These are phyloP conservation scores for Drosophila baimaii DNA, from an alignment of 1,140 invertebrate species.

Conservation along the genomic window DNA sequence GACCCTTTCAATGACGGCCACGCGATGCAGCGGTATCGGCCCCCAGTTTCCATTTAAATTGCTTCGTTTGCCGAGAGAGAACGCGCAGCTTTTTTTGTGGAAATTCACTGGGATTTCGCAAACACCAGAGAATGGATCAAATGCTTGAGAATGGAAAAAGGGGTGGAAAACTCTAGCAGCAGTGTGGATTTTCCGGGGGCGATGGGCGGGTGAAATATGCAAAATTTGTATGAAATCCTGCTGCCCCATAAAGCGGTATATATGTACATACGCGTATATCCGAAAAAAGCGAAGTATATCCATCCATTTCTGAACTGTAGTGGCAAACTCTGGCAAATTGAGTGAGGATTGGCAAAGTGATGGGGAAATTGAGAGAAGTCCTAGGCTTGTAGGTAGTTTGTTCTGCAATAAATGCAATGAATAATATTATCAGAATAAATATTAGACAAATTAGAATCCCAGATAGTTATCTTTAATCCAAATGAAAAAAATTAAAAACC, in stretches of 20 bases:
- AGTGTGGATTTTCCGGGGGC: not conserved
- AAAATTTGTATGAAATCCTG: conserved; percentile 46
- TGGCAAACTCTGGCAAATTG: conserved; percentile 20
- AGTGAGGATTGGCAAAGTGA: conserved; percentile 1
- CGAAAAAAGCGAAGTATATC: no score
- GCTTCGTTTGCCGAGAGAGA: conserved; percentile 24
- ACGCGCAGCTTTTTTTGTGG: conserved; percentile 37
- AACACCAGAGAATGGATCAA: conserved; percentile 2
- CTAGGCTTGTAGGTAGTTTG: not conserved
- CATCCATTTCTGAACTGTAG: conserved; percentile 29
- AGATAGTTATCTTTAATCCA: not conserved
- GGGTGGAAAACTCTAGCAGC: not conserved
- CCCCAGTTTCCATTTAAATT: conserved; percentile 24
- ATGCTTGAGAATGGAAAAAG: conserved; percentile 3
- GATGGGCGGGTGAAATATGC: conserved; percentile 11
- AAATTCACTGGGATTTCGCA: conserved; percentile 8
- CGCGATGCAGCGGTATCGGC: no score
- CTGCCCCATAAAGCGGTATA: conserved; percentile 4
- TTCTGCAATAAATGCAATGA: conserved; percentile 23
- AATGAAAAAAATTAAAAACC: not conserved
- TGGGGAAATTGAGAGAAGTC: conserved; percentile 1
- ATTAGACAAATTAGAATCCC: not conserved
- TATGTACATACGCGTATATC: conserved; percentile 6
- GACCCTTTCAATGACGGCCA: no score
- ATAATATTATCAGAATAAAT: not conserved